Percentiles rank a stretch among this genome's conserved stretches.
These are phyloP conservation scores for Girardinichthys multiradiatus DNA, from an alignment of 2,113 vertebrate species.

Conservation along the genomic window DNA sequence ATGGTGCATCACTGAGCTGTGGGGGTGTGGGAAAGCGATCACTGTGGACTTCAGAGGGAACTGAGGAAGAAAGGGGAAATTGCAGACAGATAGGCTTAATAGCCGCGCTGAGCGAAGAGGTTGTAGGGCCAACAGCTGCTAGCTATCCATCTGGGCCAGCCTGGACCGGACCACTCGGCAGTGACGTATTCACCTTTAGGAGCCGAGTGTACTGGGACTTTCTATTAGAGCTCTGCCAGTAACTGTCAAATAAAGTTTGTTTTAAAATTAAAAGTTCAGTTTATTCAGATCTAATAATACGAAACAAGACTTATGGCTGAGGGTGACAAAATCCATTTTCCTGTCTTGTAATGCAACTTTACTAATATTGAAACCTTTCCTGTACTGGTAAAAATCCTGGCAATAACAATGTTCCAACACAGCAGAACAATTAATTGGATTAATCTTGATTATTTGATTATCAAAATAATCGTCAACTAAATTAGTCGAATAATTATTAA, in stretches of 20 bases:
- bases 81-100: conserved; percentile 74
- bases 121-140: conserved; percentile 77
- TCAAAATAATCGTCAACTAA: too few relatives aligned
- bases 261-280: conserved; percentile 39
- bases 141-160: conserved; percentile 69
- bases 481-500: too few relatives aligned
- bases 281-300: conserved; percentile 28
- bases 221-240: conserved; percentile 41
- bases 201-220: conserved; percentile 42
- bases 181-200: conserved; percentile 49
- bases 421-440: too few relatives aligned
- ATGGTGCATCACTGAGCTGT: conserved; percentile 39
- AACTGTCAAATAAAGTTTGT: conserved; percentile 45
- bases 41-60: conserved; percentile 63
- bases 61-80: conserved; percentile 73
- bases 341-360: neutral
- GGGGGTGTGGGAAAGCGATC: conserved; percentile 76
- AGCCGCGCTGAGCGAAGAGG: conserved; percentile 69
- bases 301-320: conserved; percentile 9
- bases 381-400: neutral
- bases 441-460: too few relatives aligned
- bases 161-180: conserved; percentile 18
- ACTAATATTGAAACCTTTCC: neutral
- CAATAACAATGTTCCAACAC: too few relatives aligned
- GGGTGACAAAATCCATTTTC: neutral